Percentiles rank a stretch among this genome's conserved stretches.
Evolutionary conservation across 2,888 invertebrate genomes (phyloP).

Genomic region (Hoplodrina blanda): DNA sequence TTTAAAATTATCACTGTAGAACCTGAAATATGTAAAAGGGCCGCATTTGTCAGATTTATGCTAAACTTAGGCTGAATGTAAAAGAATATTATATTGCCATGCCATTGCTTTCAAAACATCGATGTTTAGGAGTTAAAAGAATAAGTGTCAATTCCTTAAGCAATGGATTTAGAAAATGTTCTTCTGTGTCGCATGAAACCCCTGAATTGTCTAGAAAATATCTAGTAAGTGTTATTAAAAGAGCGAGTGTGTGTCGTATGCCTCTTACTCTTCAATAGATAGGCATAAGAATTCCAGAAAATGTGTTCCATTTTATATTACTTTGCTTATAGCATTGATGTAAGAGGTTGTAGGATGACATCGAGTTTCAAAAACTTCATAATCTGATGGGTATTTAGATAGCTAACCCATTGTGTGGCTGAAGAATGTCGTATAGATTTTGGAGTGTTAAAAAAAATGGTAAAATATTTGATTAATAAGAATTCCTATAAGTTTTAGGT

Average conservation of each 20-base stretch:
- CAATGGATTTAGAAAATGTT: conserved; percentile 34
- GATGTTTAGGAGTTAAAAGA: conserved; percentile 41
- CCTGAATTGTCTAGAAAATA: conserved; percentile 31
- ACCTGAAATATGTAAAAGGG: conserved; percentile 6
- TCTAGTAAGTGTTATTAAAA: conserved; percentile 12
- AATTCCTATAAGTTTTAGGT: conserved; percentile 16
- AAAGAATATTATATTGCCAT: conserved; percentile 11
- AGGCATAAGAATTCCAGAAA: conserved; percentile 58
- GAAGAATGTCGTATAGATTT: conserved; percentile 16
- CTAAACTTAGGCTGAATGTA: conserved; percentile 26
- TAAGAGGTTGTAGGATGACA: conserved; percentile 34
- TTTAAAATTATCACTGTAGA: conserved; percentile 32
- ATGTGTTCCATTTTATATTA: conserved; percentile 67
- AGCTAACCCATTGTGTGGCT: conserved; percentile 30
- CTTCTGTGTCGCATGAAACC: conserved; percentile 22
- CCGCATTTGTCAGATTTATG: conserved; percentile 34
- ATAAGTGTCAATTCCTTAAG: conserved; percentile 49
- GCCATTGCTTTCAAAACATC: conserved; percentile 48
- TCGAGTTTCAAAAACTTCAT: conserved; percentile 42
- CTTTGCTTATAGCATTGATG: conserved; percentile 58
- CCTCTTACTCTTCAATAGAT: conserved; percentile 43
- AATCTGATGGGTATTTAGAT: conserved; percentile 32
- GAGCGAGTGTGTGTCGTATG: conserved; percentile 10
- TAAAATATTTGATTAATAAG: conserved; percentile 12
- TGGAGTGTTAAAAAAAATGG: conserved; percentile 24